Conservation (phyloP, 1,140 invertebrate species). For the Drosophila nasuta region DNA sequence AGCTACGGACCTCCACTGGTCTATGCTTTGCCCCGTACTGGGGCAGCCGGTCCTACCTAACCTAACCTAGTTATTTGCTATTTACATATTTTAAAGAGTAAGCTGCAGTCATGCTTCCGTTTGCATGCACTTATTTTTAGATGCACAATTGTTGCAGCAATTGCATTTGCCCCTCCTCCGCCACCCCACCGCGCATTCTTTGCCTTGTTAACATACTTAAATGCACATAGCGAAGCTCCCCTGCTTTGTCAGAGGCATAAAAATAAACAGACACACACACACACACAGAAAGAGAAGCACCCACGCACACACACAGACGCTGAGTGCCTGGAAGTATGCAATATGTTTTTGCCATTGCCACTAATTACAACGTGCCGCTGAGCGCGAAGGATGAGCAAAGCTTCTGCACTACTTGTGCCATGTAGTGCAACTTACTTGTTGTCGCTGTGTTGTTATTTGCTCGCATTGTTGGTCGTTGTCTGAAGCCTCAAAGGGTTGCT, state of each 20-base stretch:
- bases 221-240: constrained; percentile 44
- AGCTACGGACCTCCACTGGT: too few species aligned
- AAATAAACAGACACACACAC: constrained; percentile 64
- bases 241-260: constrained; percentile 48
- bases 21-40: too few species aligned
- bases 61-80: too few species aligned
- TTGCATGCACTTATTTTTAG: constrained; percentile 24
- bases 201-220: constrained; percentile 78
- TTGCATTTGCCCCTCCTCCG: constrained; percentile 46
- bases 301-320: constrained; percentile 23
- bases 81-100: not conserved
- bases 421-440: constrained; percentile 11
- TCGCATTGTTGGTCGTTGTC: not conserved
- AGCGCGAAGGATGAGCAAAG: not conserved
- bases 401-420: constrained; percentile 8
- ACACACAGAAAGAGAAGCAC: constrained; percentile 12
- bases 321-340: constrained; percentile 75
- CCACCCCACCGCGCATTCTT: not conserved
- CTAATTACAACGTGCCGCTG: constrained; percentile 70
- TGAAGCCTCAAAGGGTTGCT: constrained; percentile 33
- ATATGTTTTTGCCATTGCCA: constrained; percentile 70
- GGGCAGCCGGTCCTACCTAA: too few species aligned
- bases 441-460: constrained; percentile 7
- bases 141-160: constrained; percentile 75
- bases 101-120: not conserved